phyloP scores from a whole-genome alignment of 2,888 invertebrate species.

The Ptycholaimellus sp. region DNA sequence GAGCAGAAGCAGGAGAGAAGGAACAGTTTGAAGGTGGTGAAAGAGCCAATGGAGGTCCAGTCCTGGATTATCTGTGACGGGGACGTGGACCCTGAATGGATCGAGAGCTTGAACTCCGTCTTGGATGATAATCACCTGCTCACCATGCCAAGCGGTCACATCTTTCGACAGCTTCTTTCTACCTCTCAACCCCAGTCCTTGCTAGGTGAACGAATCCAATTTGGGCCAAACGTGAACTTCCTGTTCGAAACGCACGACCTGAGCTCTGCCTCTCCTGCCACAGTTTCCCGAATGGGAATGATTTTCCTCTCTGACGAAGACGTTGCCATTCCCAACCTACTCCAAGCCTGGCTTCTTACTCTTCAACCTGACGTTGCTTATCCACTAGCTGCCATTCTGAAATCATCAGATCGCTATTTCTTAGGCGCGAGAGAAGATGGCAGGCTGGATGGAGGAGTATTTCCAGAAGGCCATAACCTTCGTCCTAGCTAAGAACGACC shows the following conservation, averaged over 20 bases:
- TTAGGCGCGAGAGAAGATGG: too few relatives aligned
- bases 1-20: not conserved
- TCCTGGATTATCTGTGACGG: slow-evolving; percentile 86
- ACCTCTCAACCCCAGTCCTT: not conserved
- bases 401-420: too few relatives aligned
- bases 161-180: not conserved
- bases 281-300: slow-evolving; percentile 86
- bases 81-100: slow-evolving; percentile 96
- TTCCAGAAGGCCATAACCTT: slow-evolving; percentile 42
- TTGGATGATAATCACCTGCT: slow-evolving; percentile 84
- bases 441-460: slow-evolving; percentile 41
- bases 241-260: slow-evolving; percentile 83
- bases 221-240: slow-evolving; percentile 74
- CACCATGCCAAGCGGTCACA: slow-evolving; percentile 34
- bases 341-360: slow-evolving; percentile 37
- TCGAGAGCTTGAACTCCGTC: slow-evolving; percentile 90
- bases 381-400: too few relatives aligned
- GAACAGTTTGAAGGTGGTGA: slow-evolving; percentile 37
- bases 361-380: not conserved
- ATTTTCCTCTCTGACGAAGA: slow-evolving; percentile 61
- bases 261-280: slow-evolving; percentile 79
- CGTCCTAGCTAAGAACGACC: slow-evolving; percentile 23
- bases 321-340: slow-evolving; percentile 38
- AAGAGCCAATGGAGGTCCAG: slow-evolving; percentile 37
- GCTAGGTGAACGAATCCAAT: slow-evolving; percentile 80